Conservation (phyloP, 2,113 vertebrate genomes). For the Brachyistius frenatus region DNA sequence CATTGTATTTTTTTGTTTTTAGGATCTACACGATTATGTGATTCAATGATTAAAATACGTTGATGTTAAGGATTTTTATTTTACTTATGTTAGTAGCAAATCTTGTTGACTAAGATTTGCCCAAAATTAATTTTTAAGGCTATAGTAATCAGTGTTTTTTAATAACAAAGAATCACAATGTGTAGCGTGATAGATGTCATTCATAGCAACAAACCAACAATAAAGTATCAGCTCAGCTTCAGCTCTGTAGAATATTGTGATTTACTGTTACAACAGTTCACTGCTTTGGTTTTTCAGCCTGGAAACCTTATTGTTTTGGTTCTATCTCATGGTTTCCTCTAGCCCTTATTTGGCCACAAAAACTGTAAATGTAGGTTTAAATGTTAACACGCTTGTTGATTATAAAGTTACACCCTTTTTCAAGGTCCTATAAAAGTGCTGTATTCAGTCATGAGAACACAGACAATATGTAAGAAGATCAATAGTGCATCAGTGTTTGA, state of each 20-base stretch:
- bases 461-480: constrained; percentile 46
- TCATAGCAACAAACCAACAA: too few relatives aligned
- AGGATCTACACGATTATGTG: too few relatives aligned
- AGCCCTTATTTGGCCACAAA: not conserved
- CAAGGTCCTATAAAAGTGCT: constrained; percentile 26
- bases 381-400: not conserved
- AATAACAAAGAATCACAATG: not conserved
- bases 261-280: not conserved
- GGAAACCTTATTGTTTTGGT: not conserved
- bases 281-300: not conserved
- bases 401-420: not conserved
- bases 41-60: not conserved
- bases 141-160: not conserved
- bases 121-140: not conserved
- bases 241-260: not conserved
- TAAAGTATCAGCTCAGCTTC: too few relatives aligned
- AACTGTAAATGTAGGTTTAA: not conserved
- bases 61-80: not conserved
- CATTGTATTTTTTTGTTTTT: too few relatives aligned
- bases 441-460: constrained; percentile 47
- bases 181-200: too few relatives aligned
- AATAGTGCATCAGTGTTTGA: constrained; percentile 58
- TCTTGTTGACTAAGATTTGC: not conserved
- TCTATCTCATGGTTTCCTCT: not conserved
- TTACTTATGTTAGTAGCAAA: not conserved